Conservation (phyloP, 2,113 vertebrate species). For the Anser brachyrhynchus region DNA sequence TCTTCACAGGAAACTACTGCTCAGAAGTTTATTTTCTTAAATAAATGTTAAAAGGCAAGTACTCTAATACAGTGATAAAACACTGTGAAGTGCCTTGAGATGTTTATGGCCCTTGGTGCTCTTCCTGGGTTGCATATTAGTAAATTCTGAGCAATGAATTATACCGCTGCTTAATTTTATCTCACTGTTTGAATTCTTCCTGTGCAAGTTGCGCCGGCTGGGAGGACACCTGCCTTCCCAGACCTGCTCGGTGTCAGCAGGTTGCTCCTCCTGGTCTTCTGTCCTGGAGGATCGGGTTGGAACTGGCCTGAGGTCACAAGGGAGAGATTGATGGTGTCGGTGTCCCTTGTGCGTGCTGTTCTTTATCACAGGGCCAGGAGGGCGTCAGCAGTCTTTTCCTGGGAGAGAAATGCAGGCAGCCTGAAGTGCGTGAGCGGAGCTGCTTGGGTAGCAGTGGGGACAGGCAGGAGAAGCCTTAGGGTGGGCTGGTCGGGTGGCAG, state of each 20-base stretch:
- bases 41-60: slow-evolving; percentile 60
- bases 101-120: slow-evolving; percentile 64
- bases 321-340: not conserved
- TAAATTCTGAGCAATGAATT: slow-evolving; percentile 62
- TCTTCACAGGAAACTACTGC: slow-evolving; percentile 33
- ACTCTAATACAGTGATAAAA: slow-evolving; percentile 66
- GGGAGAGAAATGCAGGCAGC: not conserved
- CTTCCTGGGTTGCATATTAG: slow-evolving; percentile 61
- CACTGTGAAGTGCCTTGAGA: slow-evolving; percentile 48
- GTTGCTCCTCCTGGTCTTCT: not conserved
- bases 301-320: not conserved
- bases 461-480: not conserved
- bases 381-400: not conserved
- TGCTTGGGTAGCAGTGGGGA: fast-evolving
- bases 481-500: not conserved
- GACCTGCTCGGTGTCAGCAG: not conserved
- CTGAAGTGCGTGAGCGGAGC: not conserved
- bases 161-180: slow-evolving; percentile 55
- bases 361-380: not conserved
- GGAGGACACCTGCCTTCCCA: not conserved
- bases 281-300: not conserved
- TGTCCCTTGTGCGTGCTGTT: not conserved
- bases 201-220: not conserved
- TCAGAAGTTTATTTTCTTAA: slow-evolving; percentile 63
- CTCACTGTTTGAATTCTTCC: slow-evolving; percentile 45